Base-by-base conservation (phyloP, 92 coral and sea anemone species). In the Epizoanthus scotinus region DNA sequence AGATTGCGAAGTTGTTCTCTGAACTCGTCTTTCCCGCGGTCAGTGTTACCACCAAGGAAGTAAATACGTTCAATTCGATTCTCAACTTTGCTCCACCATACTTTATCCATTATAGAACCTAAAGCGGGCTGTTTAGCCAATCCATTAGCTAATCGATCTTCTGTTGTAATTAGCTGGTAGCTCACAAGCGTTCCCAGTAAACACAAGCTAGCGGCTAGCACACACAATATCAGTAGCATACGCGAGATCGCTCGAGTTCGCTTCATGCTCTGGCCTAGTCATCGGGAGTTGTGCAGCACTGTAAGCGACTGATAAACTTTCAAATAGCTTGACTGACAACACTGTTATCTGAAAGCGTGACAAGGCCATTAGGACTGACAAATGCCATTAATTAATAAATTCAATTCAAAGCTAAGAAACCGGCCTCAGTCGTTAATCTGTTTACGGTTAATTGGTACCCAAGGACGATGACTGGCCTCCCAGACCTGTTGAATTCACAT, bases 101-200 rank as follows among this genome's bases (percentile, higher is more conserved):
- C 58, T 14, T 73, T 27, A 27, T 34, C 47, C 44, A 27, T 59
- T 31, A 55, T 73, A 27, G 65, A 73, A 27, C 47, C 52, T 18
- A 73, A 26, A 73, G 28, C 65, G 31, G 79, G 20, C 7, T 73
- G 64, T 56, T 55, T 55, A 28, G 29, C 15, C 8, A 55, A 73
- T 34, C 50, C 79, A 73, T 73, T 73, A 55, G 63, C 64, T 55
- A 73, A 55, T 73, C 63, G 64, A 73, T 73, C 79, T 63, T 73
- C 79, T 66, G 65, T 55, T 3, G 66, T 56, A 73, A 73, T 73
- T 73, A 73, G 27, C 57, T 73, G 20, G 58, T 27, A 73, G 58
- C 79, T 28, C 31, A 28, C 65, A 63, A 73, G 34, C 36, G 21
- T 56, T 17, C 79, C 79, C n/a, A 55, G 44, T 24, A 73, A 73